A percentile compares a stretch with the other conserved stretches of the same genome.
Evolutionary conservation across 1,140 invertebrate genomes (phyloP).

Genomic region (Fragariocoptes setiger): DNA sequence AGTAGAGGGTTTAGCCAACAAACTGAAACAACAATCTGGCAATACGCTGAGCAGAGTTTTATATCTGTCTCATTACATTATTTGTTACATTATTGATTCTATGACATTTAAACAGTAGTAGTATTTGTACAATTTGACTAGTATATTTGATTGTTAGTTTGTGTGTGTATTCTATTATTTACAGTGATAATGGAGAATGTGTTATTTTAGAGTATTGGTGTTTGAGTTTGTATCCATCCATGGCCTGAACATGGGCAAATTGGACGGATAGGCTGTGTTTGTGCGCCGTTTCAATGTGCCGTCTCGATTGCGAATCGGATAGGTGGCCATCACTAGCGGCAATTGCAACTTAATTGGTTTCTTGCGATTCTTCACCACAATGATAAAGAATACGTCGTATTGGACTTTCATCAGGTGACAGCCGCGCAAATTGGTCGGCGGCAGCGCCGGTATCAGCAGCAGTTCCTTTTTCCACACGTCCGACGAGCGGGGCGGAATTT

Average conservation of each 20-base stretch:
- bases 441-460: slow-evolving; percentile 65
- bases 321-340: slow-evolving; percentile 70
- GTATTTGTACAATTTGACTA: too few species aligned
- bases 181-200: too few species aligned
- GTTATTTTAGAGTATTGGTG: too few species aligned
- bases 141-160: too few species aligned
- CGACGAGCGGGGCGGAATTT: slow-evolving; percentile 40
- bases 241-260: slow-evolving; percentile 60
- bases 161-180: too few species aligned
- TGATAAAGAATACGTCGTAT: slow-evolving; percentile 77
- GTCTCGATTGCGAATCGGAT: slow-evolving; percentile 32
- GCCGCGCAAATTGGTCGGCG: slow-evolving; percentile 72
- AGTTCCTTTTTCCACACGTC: slow-evolving; percentile 65
- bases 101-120: too few species aligned
- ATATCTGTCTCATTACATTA: too few species aligned
- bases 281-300: slow-evolving; percentile 19
- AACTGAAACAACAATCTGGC: too few species aligned
- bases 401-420: slow-evolving; percentile 75
- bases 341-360: slow-evolving; percentile 68
- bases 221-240: too few species aligned
- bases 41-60: too few species aligned
- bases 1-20: too few species aligned
- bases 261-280: slow-evolving; percentile 56
- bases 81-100: too few species aligned
- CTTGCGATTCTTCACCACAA: slow-evolving; percentile 57